phyloP scores from a whole-genome alignment of 1,140 invertebrate genomes.

The Pachypeltis micranthus region DNA sequence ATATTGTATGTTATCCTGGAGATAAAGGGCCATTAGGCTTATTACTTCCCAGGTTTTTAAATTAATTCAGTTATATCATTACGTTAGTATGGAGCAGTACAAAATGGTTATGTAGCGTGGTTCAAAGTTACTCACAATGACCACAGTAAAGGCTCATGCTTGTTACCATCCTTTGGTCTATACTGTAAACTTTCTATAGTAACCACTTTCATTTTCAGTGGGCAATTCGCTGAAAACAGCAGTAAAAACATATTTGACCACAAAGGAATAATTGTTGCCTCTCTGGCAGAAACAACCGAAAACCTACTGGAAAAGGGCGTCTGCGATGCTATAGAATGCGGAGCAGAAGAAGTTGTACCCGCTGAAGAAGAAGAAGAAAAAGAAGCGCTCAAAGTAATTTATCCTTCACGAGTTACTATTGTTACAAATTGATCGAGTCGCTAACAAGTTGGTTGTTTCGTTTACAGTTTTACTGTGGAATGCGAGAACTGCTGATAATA shows the following conservation, averaged over 20 bases:
- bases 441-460: no score
- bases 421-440: neutral
- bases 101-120: no score
- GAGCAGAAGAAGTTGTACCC: conserved; percentile 47
- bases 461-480: conserved; percentile 37
- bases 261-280: conserved; percentile 40
- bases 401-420: conserved; percentile 15
- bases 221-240: conserved; percentile 27
- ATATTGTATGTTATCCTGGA: no score
- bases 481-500: conserved; percentile 30
- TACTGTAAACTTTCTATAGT: no score
- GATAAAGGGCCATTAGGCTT: no score
- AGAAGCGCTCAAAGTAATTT: conserved; percentile 1
- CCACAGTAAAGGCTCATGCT: no score
- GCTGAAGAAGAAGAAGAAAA: conserved; percentile 32
- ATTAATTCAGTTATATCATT: no score
- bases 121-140: no score
- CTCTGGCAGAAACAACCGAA: conserved; percentile 30
- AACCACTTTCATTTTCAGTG: conserved; percentile 9
- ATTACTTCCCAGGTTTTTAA: no score
- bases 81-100: no score
- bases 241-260: conserved; percentile 39
- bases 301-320: conserved; percentile 39
- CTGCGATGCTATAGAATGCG: conserved; percentile 48
- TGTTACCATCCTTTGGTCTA: no score